Base-by-base conservation (phyloP, 2,888 invertebrate genomes). In the Phortica magna region DNA sequence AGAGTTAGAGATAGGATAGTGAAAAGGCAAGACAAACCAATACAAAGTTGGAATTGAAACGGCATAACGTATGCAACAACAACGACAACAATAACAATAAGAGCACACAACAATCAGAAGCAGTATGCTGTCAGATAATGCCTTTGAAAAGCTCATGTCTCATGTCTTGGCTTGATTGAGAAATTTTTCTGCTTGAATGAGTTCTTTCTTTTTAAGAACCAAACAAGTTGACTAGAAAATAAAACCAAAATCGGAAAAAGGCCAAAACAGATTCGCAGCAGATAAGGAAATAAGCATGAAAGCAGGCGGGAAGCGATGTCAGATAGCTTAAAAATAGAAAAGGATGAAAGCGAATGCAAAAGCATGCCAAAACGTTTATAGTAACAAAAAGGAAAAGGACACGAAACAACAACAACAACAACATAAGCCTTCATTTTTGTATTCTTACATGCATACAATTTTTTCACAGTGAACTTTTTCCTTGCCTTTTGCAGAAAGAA, bases 31-130 rank as follows among this genome's bases (percentile, higher is more conserved):
- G 12, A 65, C 14, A 65, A 85, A 80, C 83, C 73, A 78, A 81
- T 78, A 82, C 81, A 73, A 78, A 84, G 82, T 79, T 78, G 83
- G 86, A 84, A 86, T 83, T 80, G 83, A 86, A 80, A 65, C 78
- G 78, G 74, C 74, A 76, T 70, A 80, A 67, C 67, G 57, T 57
- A 53, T 57, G 68, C 14, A 42, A 65, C 31, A 22, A 64, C 65
- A 72, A 57, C n/a, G 76, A 65, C 57, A 64, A 67, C 42, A 42
- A 55, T 76, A 57, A 75, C n/a, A 19, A 22, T 19, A 70, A 70
- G 48, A 6, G 9, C 48, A 61, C 10, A 61, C 19, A 61, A 19
- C 61, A 61, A 22, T 61, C 7, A 22, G 22, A 61, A 61, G 4
- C 22, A 10, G 10, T 7, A 61, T 22, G 61, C 7, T 14, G 48